Evolutionary conservation across 2,797 vertebrate species (phyloP).

Genomic region (Melanotaenia maccullochi): DNA sequence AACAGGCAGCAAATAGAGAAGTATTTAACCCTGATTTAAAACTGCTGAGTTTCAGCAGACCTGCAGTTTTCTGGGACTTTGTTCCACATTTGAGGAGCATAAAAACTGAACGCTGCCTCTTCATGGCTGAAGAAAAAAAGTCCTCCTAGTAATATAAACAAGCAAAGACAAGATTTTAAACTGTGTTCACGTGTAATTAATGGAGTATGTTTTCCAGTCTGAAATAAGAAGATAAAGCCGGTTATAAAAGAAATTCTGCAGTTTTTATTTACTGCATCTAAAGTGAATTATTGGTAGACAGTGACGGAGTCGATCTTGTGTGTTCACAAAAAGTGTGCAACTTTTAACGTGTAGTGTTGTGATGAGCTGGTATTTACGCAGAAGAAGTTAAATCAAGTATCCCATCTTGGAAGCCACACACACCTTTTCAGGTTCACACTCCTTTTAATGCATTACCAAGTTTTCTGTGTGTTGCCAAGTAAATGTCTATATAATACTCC

Average conservation of each 20-base stretch:
- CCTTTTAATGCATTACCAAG: background rate
- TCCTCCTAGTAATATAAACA: constrained; percentile 51
- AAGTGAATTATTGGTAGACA: constrained; percentile 57
- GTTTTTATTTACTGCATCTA: constrained; percentile 51
- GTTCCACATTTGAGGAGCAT: too few species aligned
- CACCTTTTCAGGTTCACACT: constrained; percentile 7
- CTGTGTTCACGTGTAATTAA: constrained; percentile 53
- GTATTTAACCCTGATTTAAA: too few species aligned
- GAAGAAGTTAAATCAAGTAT: background rate
- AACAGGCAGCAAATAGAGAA: too few species aligned
- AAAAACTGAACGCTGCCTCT: too few species aligned
- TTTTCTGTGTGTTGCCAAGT: background rate
- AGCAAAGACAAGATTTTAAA: constrained; percentile 54
- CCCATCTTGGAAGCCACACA: background rate
- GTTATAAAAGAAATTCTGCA: constrained; percentile 17
- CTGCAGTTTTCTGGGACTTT: too few species aligned
- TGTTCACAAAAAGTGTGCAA: constrained; percentile 40
- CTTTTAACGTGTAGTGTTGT: constrained; percentile 35
- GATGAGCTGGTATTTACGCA: constrained; percentile 46
- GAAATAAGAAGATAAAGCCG: constrained; percentile 63
- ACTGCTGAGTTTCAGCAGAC: too few species aligned
- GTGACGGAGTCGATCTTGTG: constrained; percentile 41
- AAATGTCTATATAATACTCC: too few species aligned
- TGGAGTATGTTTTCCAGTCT: constrained; percentile 49
- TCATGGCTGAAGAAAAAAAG: constrained; percentile 38